Percentiles rank a stretch among this genome's conserved stretches.
phyloP scores from a whole-genome alignment of 2,888 invertebrate species.

The Cheilosia vulpina region DNA sequence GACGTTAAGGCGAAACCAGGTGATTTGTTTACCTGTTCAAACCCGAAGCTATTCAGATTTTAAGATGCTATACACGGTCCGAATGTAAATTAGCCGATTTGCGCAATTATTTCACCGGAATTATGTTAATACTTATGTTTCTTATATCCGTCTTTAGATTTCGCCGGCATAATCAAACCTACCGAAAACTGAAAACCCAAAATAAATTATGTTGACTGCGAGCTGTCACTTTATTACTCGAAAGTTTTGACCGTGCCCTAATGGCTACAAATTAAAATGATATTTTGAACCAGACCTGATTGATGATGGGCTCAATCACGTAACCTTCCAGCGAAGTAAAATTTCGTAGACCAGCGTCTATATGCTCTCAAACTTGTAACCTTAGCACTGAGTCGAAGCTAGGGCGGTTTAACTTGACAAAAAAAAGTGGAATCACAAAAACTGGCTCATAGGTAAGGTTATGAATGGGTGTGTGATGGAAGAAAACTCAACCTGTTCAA shows the following conservation, averaged over 20 bases:
- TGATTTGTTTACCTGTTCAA: slow-evolving; percentile 51
- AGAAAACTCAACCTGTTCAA: too few relatives aligned
- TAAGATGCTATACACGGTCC: slow-evolving; percentile 34
- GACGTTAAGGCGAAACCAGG: slow-evolving; percentile 25
- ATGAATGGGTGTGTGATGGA: too few relatives aligned
- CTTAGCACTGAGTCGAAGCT: too few relatives aligned
- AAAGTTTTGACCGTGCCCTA: neutral
- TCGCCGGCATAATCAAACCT: slow-evolving; percentile 13
- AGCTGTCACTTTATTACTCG: neutral
- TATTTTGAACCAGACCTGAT: too few relatives aligned
- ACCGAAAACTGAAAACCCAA: neutral
- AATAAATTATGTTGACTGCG: slow-evolving; percentile 2
- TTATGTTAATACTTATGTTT: slow-evolving; percentile 51
- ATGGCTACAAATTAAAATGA: neutral
- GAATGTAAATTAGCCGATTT: slow-evolving; percentile 63
- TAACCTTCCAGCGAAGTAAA: too few relatives aligned
- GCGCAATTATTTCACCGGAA: slow-evolving; percentile 59
- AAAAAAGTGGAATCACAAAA: too few relatives aligned
- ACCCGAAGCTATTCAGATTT: slow-evolving; percentile 41
- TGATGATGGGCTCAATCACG: too few relatives aligned
- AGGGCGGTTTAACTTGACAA: too few relatives aligned
- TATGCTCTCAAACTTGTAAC: too few relatives aligned
- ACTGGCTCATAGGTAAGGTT: too few relatives aligned
- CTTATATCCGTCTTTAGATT: slow-evolving; percentile 21
- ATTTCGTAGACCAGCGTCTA: too few relatives aligned